Evolutionary conservation across 2,797 vertebrate genomes (phyloP), one percentile per base, ranked within the genome.

Genomic region (Danio tinwini): DNA sequence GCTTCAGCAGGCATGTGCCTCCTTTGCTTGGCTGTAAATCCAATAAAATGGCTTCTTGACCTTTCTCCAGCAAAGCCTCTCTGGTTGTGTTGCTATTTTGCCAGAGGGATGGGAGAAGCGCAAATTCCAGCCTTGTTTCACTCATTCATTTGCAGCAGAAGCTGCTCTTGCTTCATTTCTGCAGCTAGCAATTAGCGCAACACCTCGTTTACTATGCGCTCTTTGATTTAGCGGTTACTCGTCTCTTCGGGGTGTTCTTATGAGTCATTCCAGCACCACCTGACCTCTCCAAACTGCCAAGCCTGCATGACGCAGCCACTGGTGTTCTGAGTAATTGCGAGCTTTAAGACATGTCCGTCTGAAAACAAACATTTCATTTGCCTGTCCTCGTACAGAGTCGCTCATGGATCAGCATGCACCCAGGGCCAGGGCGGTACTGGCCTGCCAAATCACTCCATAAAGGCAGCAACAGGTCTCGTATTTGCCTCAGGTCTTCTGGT

Each of bases 321-420:
- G 56, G 65, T 63, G 39, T 71, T 81, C 47, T 61, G 62, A 77
- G 61, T 81, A 52, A 74, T 72, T 74, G 59, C 16, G 2, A 17
- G n/a, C 50, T 76, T 78, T 70, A 17, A 62, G 80, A 73, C 17
- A 5, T 6, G 39, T 58, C 52, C 6, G 16, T 76, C 19, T 7
- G 29, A 80, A 76, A 75, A 70, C 61, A 79, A 72, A 80, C 58
- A 76, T 80, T 84, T 81, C 1, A 72, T 81, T 78, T 13, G 61
- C n/a, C 56, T 62, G 40, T 55, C 53, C 75, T 71, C 2, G 17
- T 52, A 49, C 61, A 50, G n/a, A 76, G 80, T 75, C 63, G 44
- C 68, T 29, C 58, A 67, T 21, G 21, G 80, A 82, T 84, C 70
- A 61, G 74, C 44, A 12, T 58, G n/a, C 9, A 72, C 77, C 37